Evolutionary conservation across 2,113 vertebrate genomes (phyloP), one percentile per base, ranked within the genome.

Genomic region (Ploceus nigricollis): DNA sequence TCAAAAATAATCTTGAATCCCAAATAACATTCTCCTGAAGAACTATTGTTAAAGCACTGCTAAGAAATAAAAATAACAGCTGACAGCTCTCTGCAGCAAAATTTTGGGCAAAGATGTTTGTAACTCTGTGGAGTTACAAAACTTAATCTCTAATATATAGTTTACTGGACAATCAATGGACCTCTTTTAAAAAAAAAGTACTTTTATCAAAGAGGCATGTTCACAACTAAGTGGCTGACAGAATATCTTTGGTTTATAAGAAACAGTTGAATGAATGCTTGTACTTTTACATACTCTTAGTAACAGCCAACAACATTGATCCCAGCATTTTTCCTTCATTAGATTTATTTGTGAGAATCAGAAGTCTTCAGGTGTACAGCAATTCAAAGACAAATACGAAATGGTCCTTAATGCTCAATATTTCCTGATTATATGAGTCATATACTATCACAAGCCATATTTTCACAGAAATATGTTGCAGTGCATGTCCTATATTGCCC

Each of bases 361-460:
- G 51, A 89, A 35, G 6, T 44, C 78, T 51, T 70, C 71, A 64
- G 86, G 65, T 82, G 72, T 17, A 72, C 6, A 82, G 79, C 85
- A 95, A 89, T 11, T 94, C 71, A 89, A 95, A 92, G 58, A 89
- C 66, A 89, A 96, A 94, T 48, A 92, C 69, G 60, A 92, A 92
- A 92, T 94, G 65, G 11, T 53, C 56, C 65, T 68, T 66, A 82
- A 68, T 77, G n/a, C 51, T 87, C 60, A 78, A 11, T 83, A 75
- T 71, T 94, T 83, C 44, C 47, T 78, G 68, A 87, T 83, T 80
- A 80, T 50, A 50, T 0, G 11, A 77, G 15, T 87, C 80, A 84
- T 48, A 60, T 53, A 71, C 66, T 68, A 94, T 66, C 63, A 68
- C 56, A 91, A 91, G 75, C 14, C 72, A 40, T 45, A 82, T 91